Evolutionary conservation across 2,797 vertebrate species (phyloP).

Genomic region (Myotis planiceps): DNA sequence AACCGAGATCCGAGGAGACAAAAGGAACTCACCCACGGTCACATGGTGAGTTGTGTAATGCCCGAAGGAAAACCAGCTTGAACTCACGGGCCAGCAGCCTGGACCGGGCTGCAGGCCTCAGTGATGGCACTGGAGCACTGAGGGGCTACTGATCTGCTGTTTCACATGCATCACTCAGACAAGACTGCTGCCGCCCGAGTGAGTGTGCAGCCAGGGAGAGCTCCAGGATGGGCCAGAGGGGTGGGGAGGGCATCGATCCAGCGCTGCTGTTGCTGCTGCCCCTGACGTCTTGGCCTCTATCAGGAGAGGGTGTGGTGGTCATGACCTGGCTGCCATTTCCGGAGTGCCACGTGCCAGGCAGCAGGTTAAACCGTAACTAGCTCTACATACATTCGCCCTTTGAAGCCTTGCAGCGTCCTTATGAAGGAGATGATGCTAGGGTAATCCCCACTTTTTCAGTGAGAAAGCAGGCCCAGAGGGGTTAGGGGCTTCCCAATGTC

Average conservation of each 20-base stretch:
- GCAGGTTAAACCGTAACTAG: too few species aligned
- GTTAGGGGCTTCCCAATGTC: not conserved
- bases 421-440: not conserved
- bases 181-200: not conserved
- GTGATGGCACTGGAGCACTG: not conserved
- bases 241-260: rapidly evolving
- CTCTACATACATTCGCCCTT: not conserved
- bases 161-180: not conserved
- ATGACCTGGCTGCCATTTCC: not conserved
- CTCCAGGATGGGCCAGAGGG: not conserved
- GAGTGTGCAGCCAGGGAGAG: not conserved
- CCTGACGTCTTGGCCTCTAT: not conserved
- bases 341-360: not conserved
- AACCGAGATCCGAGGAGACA: not conserved
- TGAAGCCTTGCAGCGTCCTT: not conserved
- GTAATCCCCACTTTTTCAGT: not conserved
- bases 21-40: not conserved
- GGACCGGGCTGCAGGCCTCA: not conserved
- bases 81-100: not conserved
- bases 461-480: not conserved
- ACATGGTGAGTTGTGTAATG: not conserved
- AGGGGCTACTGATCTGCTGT: not conserved
- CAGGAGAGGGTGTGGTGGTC: not conserved
- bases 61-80: not conserved
- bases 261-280: not conserved